Evolutionary conservation across 2,888 invertebrate species (phyloP), one percentile per base, ranked within the genome.

Genomic region (Cephus pulcher): DNA sequence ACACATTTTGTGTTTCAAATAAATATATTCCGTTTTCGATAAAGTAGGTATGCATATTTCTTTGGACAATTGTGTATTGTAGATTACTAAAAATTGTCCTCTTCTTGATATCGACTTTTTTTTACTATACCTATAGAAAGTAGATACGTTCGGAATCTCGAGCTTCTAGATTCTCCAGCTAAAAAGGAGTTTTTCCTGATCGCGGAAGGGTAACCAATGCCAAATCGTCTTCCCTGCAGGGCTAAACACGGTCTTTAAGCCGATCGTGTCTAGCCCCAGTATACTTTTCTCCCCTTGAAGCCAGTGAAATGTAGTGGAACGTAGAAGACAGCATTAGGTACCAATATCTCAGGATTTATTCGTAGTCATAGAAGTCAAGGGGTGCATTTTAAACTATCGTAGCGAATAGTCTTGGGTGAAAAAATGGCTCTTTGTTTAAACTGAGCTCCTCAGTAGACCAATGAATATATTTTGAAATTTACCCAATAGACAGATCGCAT

Each of bases 231-330:
- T 15, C 15, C 71, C 12, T 12, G 32, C 15, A 12, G 71, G 32
- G 6, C 15, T 71, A 4, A 15, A 71, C 80, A 82, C 83, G 82
- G 84, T 85, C 87, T 85, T 86, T 86, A 85, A 85, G 83, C 80
- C 84, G 81, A 80, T 73, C 76, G 71, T 56, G 56, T 56, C 56
- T 56, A 23, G 56, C 56, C 73, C 33, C 73, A 69, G 69, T 79
- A 71, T 79, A 71, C 77, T 75, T 76, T 75, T 71, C 69, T 56
- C 81, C 80, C 81, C 80, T 81, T 71, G 80, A 80, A 85, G 85
- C 85, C 86, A 85, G 86, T 86, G 86, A 87, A 88, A 88, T 87
- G 88, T 87, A 88, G 85, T 86, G 87, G 86, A 87, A 87, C 86
- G 86, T 32, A 34, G 71, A 69, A 75, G 78, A 79, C 83, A 83